Conservation (phyloP, 1,140 invertebrate species). For the Eufriesea mexicana region DNA sequence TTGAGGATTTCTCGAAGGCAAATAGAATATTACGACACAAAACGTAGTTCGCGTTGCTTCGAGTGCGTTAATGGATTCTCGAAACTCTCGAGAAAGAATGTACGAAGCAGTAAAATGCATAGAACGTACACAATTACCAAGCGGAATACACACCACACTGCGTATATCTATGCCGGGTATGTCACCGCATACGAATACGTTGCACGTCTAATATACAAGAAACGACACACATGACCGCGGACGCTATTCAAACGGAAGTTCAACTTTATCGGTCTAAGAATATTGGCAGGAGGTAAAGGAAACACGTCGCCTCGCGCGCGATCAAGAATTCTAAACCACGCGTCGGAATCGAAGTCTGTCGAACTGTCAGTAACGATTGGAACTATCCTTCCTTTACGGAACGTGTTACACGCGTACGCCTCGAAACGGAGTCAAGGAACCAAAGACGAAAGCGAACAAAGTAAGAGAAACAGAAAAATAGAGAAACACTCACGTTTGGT, state of each 20-base stretch:
- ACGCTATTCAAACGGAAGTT: constrained; percentile 34
- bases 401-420: not conserved
- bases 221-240: not conserved
- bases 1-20: too few species aligned
- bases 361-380: constrained; percentile 40
- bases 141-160: not conserved
- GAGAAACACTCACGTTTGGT: constrained; percentile 54
- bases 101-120: not conserved
- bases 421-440: not conserved
- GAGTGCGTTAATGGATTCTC: not conserved
- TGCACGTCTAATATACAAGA: not conserved
- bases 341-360: constrained; percentile 30
- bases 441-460: not conserved
- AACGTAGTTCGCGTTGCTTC: too few species aligned
- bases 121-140: not conserved
- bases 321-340: constrained; percentile 41
- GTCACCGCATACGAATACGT: constrained; percentile 15
- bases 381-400: constrained; percentile 21
- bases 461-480: not conserved
- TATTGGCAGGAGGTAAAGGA: constrained; percentile 26
- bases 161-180: not conserved
- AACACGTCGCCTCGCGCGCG: constrained; percentile 28
- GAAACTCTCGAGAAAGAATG: not conserved
- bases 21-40: too few species aligned
- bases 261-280: constrained; percentile 25